Conservation (phyloP, 2,113 vertebrate species). For the Castor canadensis region DNA sequence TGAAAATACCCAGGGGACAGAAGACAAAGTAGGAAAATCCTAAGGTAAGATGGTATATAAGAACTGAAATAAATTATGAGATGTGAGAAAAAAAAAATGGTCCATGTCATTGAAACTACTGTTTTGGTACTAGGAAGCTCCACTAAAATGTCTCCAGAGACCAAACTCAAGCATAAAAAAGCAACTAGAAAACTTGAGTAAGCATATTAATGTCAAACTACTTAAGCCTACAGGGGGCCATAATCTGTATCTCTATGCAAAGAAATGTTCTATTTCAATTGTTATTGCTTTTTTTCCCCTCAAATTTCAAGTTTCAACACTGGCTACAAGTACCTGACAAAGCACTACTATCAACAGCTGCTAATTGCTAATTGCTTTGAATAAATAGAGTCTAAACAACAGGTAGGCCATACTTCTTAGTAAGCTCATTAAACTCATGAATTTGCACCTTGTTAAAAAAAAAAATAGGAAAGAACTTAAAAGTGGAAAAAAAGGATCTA, state of each 20-base stretch:
- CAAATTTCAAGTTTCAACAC: neutral
- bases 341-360: neutral
- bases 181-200: neutral
- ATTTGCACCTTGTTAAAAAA: neutral
- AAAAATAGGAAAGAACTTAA: neutral
- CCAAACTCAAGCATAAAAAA: neutral
- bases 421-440: neutral
- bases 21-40: no score
- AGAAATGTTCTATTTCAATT: neutral
- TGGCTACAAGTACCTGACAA: neutral
- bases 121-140: neutral
- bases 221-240: neutral
- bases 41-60: no score
- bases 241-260: neutral
- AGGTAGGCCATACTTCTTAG: neutral
- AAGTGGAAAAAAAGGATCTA: neutral
- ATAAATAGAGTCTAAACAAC: constrained; percentile 6
- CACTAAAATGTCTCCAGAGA: neutral
- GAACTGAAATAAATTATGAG: no score
- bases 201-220: neutral
- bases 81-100: no score
- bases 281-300: neutral
- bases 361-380: neutral
- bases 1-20: no score
- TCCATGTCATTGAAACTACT: neutral